Evolutionary conservation across 2,113 vertebrate species (phyloP).

Genomic region (Turnix velox): DNA sequence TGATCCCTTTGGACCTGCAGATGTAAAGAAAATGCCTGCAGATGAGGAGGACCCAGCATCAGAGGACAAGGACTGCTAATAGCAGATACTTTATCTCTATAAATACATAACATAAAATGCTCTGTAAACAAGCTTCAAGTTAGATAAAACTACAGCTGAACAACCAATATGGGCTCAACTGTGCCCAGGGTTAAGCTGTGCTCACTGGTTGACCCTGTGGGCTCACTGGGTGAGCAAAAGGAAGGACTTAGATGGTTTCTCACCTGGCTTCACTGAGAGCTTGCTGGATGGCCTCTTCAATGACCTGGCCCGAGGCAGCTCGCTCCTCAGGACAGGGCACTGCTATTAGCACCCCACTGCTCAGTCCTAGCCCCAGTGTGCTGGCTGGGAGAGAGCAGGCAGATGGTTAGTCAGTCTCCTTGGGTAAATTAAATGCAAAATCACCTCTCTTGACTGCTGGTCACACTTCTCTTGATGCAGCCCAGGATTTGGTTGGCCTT

Average conservation of each 20-base stretch:
- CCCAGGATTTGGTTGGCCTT: too few relatives aligned
- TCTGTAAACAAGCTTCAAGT: background rate
- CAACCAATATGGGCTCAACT: background rate
- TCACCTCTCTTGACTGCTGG: too few relatives aligned
- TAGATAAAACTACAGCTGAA: background rate
- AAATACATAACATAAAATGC: background rate
- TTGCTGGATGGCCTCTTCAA: slow-evolving; percentile 79
- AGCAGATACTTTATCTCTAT: slow-evolving; percentile 3
- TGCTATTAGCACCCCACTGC: slow-evolving; percentile 81
- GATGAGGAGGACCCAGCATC: background rate
- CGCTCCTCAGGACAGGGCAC: slow-evolving; percentile 82
- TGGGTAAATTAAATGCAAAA: background rate
- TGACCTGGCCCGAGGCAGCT: slow-evolving; percentile 74
- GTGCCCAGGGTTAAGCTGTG: background rate
- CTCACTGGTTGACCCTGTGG: background rate
- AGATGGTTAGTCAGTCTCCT: background rate
- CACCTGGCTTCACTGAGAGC: slow-evolving; percentile 81
- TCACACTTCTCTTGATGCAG: too few relatives aligned
- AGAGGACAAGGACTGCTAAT: background rate
- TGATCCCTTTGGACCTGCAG: slow-evolving; percentile 73
- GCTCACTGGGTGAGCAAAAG: background rate
- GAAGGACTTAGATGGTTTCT: background rate
- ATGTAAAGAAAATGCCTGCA: background rate
- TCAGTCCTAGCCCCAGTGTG: slow-evolving; percentile 74
- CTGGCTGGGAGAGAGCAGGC: slow-evolving; percentile 58